Conservation (phyloP, 2,888 invertebrate genomes). For the Caenorhabditis angaria region DNA sequence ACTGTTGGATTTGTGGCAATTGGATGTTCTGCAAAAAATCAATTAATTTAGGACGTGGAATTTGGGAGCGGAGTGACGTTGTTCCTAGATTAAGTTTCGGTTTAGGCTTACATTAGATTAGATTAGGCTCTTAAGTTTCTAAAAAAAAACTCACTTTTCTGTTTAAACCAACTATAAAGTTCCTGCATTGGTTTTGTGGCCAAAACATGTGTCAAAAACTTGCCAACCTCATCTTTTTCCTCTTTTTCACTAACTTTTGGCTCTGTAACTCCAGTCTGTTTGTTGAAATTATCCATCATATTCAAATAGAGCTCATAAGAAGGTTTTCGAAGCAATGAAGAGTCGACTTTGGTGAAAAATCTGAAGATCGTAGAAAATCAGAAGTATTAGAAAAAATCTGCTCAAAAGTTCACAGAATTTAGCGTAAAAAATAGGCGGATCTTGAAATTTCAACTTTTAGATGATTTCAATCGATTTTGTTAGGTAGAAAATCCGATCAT, state of each 20-base stretch:
- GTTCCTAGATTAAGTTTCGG: too few species aligned
- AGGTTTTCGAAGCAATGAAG: conserved; percentile 57
- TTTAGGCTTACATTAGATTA: too few species aligned
- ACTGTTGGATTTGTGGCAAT: conserved; percentile 53
- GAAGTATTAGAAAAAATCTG: too few species aligned
- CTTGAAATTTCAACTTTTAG: neutral
- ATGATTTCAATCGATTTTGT: too few species aligned
- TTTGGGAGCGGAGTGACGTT: too few species aligned
- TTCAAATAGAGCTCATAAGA: conserved; percentile 82
- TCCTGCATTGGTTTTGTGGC: conserved; percentile 82
- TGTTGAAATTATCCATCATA: conserved; percentile 87
- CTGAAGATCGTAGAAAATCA: conserved; percentile 18
- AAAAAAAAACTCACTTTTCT: conserved; percentile 52
- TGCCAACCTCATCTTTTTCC: conserved; percentile 79
- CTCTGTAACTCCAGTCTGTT: conserved; percentile 75
- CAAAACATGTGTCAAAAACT: conserved; percentile 83
- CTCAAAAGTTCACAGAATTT: too few species aligned
- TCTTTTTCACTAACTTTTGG: conserved; percentile 72
- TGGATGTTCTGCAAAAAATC: conserved; percentile 56
- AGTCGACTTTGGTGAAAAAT: conserved; percentile 54
- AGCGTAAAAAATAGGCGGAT: too few species aligned
- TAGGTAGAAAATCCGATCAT: too few species aligned
- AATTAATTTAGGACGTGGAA: conserved; percentile 9
- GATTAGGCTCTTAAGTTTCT: too few species aligned
- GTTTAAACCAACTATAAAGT: conserved; percentile 78